Evolutionary conservation across 2,888 invertebrate species (phyloP).

Genomic region (Drosophila rubida): DNA sequence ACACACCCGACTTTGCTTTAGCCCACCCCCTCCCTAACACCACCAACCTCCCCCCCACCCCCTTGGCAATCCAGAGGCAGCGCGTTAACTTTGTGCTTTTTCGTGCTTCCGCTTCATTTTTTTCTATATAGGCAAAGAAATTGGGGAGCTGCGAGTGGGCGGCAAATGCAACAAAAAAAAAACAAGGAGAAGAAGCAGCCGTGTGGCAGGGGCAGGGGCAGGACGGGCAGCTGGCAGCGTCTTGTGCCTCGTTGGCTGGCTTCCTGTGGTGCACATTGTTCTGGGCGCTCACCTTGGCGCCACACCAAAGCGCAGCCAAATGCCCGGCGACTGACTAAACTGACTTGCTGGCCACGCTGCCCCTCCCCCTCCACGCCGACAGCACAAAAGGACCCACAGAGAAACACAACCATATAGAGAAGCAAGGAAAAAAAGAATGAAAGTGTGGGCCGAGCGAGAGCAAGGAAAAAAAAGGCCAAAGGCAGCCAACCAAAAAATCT

Average conservation of each 20-base stretch:
- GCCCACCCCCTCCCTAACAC: no score
- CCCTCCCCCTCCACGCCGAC: slow-evolving; percentile 32
- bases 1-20: no score
- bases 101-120: slow-evolving; percentile 77
- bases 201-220: neutral
- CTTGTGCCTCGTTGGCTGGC: slow-evolving; percentile 40
- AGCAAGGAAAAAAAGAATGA: neutral
- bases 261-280: slow-evolving; percentile 54
- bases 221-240: slow-evolving; percentile 47
- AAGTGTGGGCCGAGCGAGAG: neutral
- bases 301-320: slow-evolving; percentile 22
- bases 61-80: slow-evolving; percentile 12
- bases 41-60: slow-evolving; percentile 17
- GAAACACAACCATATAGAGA: slow-evolving; percentile 29
- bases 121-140: slow-evolving; percentile 39
- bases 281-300: slow-evolving; percentile 54
- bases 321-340: neutral
- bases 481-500: slow-evolving; percentile 80
- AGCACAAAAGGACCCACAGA: slow-evolving; percentile 33
- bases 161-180: slow-evolving; percentile 60
- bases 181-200: slow-evolving; percentile 33
- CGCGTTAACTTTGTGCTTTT: slow-evolving; percentile 74
- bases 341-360: slow-evolving; percentile 7
- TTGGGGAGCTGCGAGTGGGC: slow-evolving; percentile 8
- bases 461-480: slow-evolving; percentile 50